Evolutionary conservation across 2,797 vertebrate species (phyloP).

Genomic region (Gymnocypris eckloni): DNA sequence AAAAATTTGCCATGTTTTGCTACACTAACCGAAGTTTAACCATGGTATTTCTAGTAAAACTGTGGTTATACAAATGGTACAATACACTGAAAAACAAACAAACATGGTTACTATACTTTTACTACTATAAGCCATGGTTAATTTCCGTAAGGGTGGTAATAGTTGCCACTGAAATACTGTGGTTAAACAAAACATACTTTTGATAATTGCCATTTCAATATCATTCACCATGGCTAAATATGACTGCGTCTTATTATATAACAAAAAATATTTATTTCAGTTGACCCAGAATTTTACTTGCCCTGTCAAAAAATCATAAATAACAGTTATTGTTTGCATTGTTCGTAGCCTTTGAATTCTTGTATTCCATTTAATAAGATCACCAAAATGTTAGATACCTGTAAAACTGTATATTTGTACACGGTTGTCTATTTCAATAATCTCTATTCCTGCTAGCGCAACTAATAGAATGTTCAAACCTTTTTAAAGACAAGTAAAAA

Average conservation of each 20-base stretch:
- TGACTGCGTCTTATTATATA: background rate
- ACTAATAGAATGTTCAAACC: background rate
- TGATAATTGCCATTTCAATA: background rate
- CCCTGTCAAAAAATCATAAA: background rate
- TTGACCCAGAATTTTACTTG: no score
- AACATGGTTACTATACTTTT: no score
- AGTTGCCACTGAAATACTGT: background rate
- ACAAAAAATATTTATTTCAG: no score
- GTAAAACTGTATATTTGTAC: background rate
- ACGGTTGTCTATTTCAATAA: background rate
- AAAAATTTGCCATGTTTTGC: no score
- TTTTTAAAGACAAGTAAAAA: background rate
- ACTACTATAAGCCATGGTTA: no score
- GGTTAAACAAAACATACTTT: background rate
- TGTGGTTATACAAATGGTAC: no score
- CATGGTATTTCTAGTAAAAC: no score
- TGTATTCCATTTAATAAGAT: background rate
- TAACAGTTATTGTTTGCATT: background rate
- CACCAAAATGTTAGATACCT: background rate
- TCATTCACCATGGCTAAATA: background rate
- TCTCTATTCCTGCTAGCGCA: background rate
- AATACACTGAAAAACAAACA: no score
- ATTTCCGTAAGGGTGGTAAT: no score
- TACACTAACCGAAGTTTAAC: no score
- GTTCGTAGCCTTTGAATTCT: background rate